These are phyloP conservation scores for Lipotes vexillifer DNA, from an alignment of 2,113 vertebrate genomes.

Conservation along the genomic window DNA sequence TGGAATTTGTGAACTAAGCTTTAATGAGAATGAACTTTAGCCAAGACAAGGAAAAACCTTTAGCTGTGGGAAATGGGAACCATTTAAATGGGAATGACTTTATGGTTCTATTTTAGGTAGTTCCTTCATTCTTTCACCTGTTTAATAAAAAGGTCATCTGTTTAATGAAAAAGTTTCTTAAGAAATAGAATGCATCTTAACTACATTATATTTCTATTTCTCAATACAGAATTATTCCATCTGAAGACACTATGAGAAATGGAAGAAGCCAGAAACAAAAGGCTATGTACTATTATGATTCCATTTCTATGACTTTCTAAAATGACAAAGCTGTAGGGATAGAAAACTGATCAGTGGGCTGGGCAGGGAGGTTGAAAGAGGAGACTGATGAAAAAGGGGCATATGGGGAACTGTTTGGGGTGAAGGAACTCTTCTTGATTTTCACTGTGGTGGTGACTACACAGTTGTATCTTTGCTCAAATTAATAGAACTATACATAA, in stretches of 20 bases:
- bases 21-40: background rate
- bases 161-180: background rate
- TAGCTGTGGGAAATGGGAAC: background rate
- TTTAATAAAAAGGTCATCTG: background rate
- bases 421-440: background rate
- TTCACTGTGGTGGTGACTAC: background rate
- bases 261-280: background rate
- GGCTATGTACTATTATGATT: background rate
- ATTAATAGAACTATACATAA: background rate
- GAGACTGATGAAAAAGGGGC: background rate
- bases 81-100: background rate
- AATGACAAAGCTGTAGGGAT: background rate
- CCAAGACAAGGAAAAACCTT: background rate
- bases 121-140: background rate
- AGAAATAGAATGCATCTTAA: background rate
- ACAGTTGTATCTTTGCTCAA: background rate
- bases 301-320: background rate
- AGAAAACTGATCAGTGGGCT: background rate
- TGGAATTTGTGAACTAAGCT: background rate
- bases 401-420: fast-evolving
- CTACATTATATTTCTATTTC: background rate
- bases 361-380: background rate
- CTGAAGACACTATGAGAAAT: background rate
- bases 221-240: background rate
- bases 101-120: background rate